Conservation (phyloP, 35 echinoderm and acorn worm genomes). For the Apostichopus parvimensis region DNA sequence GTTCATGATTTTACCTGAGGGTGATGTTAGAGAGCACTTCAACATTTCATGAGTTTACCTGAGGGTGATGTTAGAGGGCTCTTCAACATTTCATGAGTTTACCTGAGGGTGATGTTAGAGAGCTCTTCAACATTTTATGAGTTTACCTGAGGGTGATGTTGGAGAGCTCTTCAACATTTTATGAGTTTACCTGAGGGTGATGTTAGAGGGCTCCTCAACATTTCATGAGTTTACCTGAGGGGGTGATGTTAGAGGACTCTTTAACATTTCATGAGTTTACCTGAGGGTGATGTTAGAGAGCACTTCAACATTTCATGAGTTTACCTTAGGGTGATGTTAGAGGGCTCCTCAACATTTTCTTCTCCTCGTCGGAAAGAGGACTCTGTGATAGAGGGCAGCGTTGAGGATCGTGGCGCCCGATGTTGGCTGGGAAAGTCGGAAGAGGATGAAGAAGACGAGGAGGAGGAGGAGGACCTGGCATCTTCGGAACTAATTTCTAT, state of each 20-base stretch:
- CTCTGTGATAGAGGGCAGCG: slow-evolving; percentile 25
- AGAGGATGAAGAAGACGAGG: slow-evolving; percentile 40
- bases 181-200: too few relatives aligned
- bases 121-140: not conserved
- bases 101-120: slow-evolving; percentile 18
- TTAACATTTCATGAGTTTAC: too few relatives aligned
- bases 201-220: too few relatives aligned
- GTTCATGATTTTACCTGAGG: too few relatives aligned
- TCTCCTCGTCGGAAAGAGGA: not conserved
- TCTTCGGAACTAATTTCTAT: slow-evolving; percentile 82
- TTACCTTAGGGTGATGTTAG: slow-evolving; percentile 20
- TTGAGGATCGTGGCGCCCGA: not conserved
- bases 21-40: too few relatives aligned
- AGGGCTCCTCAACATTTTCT: not conserved
- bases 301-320: too few relatives aligned
- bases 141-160: slow-evolving; percentile 13
- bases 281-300: too few relatives aligned
- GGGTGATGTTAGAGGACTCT: too few relatives aligned
- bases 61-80: too few relatives aligned
- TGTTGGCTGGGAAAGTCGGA: slow-evolving; percentile 31
- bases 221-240: too few relatives aligned
- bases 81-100: too few relatives aligned
- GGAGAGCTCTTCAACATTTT: not conserved
- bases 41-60: too few relatives aligned
- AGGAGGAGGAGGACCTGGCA: slow-evolving; percentile 68